A percentile compares a stretch with the other conserved stretches of the same genome.
phyloP scores from a whole-genome alignment of 2,113 vertebrate species.

The Phalacrocorax carbo region DNA sequence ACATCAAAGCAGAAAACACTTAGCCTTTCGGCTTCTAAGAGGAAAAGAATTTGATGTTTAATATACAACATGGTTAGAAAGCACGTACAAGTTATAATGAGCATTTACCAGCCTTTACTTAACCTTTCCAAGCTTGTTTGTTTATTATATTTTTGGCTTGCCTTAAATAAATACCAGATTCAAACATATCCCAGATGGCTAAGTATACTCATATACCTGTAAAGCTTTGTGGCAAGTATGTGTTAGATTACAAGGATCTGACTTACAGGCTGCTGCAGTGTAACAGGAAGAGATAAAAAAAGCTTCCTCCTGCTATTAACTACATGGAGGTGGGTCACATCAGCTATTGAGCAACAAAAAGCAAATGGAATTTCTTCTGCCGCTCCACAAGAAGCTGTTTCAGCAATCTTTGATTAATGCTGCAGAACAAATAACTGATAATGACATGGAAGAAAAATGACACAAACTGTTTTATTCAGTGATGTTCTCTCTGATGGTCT shows the following conservation, averaged over 20 bases:
- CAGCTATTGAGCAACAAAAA: background rate
- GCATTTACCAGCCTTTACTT: background rate
- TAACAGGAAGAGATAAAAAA: background rate
- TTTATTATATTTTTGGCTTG: background rate
- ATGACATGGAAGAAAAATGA: background rate
- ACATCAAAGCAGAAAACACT: background rate
- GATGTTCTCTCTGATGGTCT: background rate
- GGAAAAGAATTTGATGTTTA: background rate
- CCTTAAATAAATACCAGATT: background rate
- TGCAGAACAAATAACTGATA: background rate
- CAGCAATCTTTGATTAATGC: background rate
- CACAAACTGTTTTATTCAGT: background rate
- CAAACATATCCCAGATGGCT: background rate
- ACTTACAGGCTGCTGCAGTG: background rate
- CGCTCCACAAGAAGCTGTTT: background rate
- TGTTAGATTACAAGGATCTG: background rate
- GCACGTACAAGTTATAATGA: background rate
- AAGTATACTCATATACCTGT: background rate
- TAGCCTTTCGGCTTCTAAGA: background rate
- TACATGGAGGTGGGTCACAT: background rate
- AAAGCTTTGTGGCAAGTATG: background rate
- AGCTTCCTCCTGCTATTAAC: background rate
- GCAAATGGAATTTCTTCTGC: background rate
- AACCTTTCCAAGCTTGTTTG: background rate
- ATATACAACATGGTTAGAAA: background rate